These are phyloP conservation scores for Rhea pennata DNA, from an alignment of 2,113 vertebrate genomes.

Conservation along the genomic window DNA sequence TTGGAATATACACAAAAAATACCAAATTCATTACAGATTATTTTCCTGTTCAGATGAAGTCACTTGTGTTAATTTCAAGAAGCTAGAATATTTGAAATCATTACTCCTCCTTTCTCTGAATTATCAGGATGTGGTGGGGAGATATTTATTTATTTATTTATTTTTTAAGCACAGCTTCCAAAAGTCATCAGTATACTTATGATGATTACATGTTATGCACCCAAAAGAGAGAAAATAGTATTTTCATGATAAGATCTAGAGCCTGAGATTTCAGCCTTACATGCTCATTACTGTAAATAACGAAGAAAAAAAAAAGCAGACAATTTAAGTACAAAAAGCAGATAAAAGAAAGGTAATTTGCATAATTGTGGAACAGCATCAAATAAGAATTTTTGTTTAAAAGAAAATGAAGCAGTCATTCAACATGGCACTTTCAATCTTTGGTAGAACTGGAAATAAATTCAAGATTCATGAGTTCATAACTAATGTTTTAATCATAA, in stretches of 20 bases:
- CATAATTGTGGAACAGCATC: neutral
- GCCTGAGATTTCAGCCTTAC: neutral
- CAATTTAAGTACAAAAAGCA: neutral
- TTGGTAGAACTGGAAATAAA: neutral
- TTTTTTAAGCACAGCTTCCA: neutral
- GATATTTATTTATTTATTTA: accelerated
- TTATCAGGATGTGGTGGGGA: neutral
- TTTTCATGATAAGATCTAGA: neutral
- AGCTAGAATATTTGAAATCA: neutral
- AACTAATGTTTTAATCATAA: neutral
- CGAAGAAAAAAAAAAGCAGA: neutral
- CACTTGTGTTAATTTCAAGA: neutral
- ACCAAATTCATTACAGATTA: neutral
- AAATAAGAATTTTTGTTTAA: neutral
- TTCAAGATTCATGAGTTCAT: neutral
- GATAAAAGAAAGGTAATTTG: neutral
- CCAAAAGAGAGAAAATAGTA: neutral
- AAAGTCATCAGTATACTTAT: neutral
- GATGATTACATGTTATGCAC: neutral
- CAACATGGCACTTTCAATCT: neutral
- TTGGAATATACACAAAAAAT: neutral
- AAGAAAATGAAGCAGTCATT: neutral
- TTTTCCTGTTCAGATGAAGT: neutral
- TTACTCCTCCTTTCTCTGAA: neutral
- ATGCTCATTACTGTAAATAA: neutral